A percentile compares a stretch with the other conserved stretches of the same genome.
phyloP scores from a whole-genome alignment of 2,888 invertebrate genomes.

The Nephrotoma appendiculata region DNA sequence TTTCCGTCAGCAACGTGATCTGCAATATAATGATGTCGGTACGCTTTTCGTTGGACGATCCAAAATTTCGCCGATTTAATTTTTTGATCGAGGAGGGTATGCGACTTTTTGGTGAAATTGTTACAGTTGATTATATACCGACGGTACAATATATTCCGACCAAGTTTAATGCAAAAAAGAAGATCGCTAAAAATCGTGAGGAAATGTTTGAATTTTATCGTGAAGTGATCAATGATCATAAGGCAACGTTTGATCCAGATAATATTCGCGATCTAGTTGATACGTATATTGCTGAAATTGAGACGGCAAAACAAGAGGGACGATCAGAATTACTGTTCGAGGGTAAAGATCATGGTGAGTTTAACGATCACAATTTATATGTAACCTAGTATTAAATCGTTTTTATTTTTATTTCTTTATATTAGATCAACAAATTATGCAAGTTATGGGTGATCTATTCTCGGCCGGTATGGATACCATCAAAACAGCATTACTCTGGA shows the following conservation, averaged over 20 bases:
- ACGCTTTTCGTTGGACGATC: constrained; percentile 64
- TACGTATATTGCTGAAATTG: constrained; percentile 71
- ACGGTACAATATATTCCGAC: constrained; percentile 51
- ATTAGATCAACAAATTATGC: constrained; percentile 78
- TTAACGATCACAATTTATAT: background rate
- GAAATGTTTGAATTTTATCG: constrained; percentile 79
- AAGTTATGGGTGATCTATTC: constrained; percentile 81
- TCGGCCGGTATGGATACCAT: constrained; percentile 91
- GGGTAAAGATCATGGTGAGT: constrained; percentile 72
- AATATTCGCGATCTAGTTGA: constrained; percentile 75
- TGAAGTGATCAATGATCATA: constrained; percentile 69
- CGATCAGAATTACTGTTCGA: constrained; percentile 60
- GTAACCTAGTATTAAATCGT: background rate
- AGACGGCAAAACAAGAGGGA: constrained; percentile 65
- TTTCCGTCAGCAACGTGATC: constrained; percentile 80
- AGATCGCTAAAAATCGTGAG: constrained; percentile 52
- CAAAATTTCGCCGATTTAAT: constrained; percentile 64
- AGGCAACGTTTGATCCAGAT: constrained; percentile 54
- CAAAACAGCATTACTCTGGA: constrained; percentile 78
- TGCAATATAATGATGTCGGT: constrained; percentile 83
- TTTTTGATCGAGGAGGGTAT: constrained; percentile 84
- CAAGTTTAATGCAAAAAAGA: constrained; percentile 44
- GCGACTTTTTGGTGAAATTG: constrained; percentile 68
- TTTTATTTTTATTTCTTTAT: constrained; percentile 13
- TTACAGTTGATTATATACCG: constrained; percentile 72